Conservation (phyloP, 2,888 invertebrate genomes). For the Bibio marci region DNA sequence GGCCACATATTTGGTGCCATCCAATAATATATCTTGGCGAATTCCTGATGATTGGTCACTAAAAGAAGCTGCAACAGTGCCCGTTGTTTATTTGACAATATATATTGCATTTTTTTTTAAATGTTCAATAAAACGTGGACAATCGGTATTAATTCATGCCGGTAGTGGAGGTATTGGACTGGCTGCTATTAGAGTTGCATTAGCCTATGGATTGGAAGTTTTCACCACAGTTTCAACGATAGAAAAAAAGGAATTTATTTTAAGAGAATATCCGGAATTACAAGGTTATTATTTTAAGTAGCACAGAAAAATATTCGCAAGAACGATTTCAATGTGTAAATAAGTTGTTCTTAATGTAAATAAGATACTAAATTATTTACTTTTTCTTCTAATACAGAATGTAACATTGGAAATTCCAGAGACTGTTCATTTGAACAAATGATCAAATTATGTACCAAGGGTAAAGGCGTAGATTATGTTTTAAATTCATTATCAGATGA, state of each 20-base stretch:
- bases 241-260: constrained; percentile 44
- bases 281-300: constrained; percentile 37
- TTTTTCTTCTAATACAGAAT: constrained; percentile 22
- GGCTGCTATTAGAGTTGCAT: constrained; percentile 57
- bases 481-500: constrained; percentile 86
- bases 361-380: background rate
- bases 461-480: constrained; percentile 79
- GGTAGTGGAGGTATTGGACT: constrained; percentile 59
- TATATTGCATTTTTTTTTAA: constrained; percentile 33
- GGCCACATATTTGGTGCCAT: constrained; percentile 35
- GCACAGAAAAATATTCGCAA: too few species aligned
- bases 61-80: constrained; percentile 59
- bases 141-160: constrained; percentile 35
- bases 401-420: constrained; percentile 73
- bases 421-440: constrained; percentile 75
- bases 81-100: constrained; percentile 58
- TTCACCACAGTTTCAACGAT: constrained; percentile 53
- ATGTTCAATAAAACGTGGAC: constrained; percentile 22
- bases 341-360: too few species aligned
- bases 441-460: constrained; percentile 61
- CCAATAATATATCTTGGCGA: constrained; percentile 34
- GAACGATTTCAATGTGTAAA: too few species aligned
- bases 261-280: constrained; percentile 33
- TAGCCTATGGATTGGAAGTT: constrained; percentile 44
- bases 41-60: constrained; percentile 56